A percentile compares a stretch with the other conserved stretches of the same genome.
Evolutionary conservation across 1,140 invertebrate genomes (phyloP).

Genomic region (Drosophila carrolli): DNA sequence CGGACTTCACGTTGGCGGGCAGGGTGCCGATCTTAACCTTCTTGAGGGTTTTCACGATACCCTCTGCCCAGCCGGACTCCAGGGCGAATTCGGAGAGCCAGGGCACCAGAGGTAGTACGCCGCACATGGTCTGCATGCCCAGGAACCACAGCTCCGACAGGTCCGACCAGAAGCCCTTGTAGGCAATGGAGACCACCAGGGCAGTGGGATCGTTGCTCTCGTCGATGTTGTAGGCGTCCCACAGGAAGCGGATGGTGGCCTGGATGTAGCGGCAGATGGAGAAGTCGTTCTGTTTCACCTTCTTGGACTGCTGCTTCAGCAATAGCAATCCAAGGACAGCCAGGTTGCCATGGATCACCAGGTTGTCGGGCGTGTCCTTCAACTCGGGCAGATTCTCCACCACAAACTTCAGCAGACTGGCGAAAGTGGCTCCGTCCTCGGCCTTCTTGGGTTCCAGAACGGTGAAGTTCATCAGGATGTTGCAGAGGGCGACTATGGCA

Average conservation of each 20-base stretch:
- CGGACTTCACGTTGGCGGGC: constrained; percentile 93
- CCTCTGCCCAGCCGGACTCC: constrained; percentile 96
- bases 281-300: constrained; percentile 93
- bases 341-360: constrained; percentile 93
- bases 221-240: constrained; percentile 96
- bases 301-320: constrained; percentile 92
- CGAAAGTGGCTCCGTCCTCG: constrained; percentile 90
- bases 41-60: constrained; percentile 91
- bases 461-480: constrained; percentile 96
- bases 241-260: constrained; percentile 94
- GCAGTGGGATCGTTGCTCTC: constrained; percentile 92
- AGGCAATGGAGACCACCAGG: constrained; percentile 92
- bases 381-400: constrained; percentile 94
- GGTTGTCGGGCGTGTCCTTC: constrained; percentile 92
- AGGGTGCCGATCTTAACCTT: constrained; percentile 93
- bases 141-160: constrained; percentile 96
- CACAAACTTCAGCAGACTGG: constrained; percentile 93
- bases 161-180: constrained; percentile 95
- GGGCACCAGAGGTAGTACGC: constrained; percentile 91
- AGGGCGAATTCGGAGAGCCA: constrained; percentile 96
- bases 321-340: constrained; percentile 92
- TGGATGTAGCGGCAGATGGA: constrained; percentile 95
- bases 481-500: constrained; percentile 94
- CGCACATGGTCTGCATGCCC: constrained; percentile 95
- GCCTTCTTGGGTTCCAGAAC: constrained; percentile 94